These are phyloP conservation scores for Sylvicola cinctus DNA, from an alignment of 2,888 invertebrate genomes.

Conservation along the genomic window DNA sequence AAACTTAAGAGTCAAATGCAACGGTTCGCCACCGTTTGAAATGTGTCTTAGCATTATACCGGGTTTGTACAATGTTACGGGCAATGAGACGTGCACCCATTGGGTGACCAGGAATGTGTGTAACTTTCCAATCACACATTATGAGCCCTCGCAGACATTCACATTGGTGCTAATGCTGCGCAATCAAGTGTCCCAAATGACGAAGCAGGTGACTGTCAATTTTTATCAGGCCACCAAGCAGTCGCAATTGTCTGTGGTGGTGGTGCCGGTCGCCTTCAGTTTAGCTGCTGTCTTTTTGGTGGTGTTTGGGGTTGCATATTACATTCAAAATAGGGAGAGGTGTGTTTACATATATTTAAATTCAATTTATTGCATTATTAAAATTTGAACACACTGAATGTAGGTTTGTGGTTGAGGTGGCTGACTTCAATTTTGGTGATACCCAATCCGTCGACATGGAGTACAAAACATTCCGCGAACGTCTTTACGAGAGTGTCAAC, in stretches of 20 bases:
- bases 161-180: constrained; percentile 58
- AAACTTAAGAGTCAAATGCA: constrained; percentile 45
- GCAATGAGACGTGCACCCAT: constrained; percentile 49
- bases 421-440: constrained; percentile 78
- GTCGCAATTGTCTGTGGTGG: constrained; percentile 69
- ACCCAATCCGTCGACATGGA: constrained; percentile 53
- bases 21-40: constrained; percentile 50
- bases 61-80: constrained; percentile 42
- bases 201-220: constrained; percentile 52
- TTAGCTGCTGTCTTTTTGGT: constrained; percentile 63
- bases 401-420: constrained; percentile 67
- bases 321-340: constrained; percentile 62
- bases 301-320: constrained; percentile 74
- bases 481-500: constrained; percentile 56
- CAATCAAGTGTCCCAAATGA: constrained; percentile 50
- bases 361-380: no score
- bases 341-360: constrained; percentile 16
- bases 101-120: constrained; percentile 28
- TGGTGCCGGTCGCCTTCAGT: constrained; percentile 68
- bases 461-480: constrained; percentile 69
- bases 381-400: no score
- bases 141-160: constrained; percentile 47
- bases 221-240: constrained; percentile 65
- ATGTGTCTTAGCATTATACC: constrained; percentile 44
- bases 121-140: constrained; percentile 41